Evolutionary conservation across 2,113 vertebrate genomes (phyloP), one percentile per base, ranked within the genome.

Genomic region (Petrocephalus microphthalmus): DNA sequence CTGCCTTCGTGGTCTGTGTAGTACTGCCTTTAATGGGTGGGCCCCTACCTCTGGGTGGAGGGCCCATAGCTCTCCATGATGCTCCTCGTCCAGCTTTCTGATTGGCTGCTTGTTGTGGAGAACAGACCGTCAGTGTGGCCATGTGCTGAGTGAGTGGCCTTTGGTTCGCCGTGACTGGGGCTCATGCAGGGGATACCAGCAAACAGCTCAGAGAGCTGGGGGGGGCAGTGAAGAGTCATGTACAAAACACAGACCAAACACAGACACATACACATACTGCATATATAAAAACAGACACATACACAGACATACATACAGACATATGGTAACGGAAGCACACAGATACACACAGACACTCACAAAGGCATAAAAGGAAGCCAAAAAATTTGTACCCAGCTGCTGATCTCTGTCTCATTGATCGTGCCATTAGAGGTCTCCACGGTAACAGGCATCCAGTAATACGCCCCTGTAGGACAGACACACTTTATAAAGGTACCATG

Each of bases 391-490:
- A 95, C 94, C 93, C 92, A 84, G 1, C 11, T 17, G 4, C 29
- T 3, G 60, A 94, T 88, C 0, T 91, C 78, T 22, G 56, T 0
- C 56, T 92, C 85, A 0, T 54, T 81, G 60, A 51, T 29, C 3
- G 3, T 64, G 60, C 5, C 15, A 0, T 51, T 49, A 0, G 0
- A 0, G 0, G 47, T 57, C 0, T 88, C 20, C 47, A 93, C 92
- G 15, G 5, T 74, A 3, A 94, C n/a, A 8, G 86, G 15, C 91
- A 94, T 93, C 94, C 92, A 95, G 64, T 92, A 95, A 54, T 92
- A 92, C n/a, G 92, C 89, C 71, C 52, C 95, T 95, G 90, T 53
- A 53, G 89, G 71, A 85, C 20, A 88, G 4, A 89, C 11, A 87
- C 33, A 19, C 33, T 42, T 54, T 54, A 19, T 13, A 54, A 54